Conservation (phyloP, 2,888 invertebrate species). For the Lumbricus terrestris region DNA sequence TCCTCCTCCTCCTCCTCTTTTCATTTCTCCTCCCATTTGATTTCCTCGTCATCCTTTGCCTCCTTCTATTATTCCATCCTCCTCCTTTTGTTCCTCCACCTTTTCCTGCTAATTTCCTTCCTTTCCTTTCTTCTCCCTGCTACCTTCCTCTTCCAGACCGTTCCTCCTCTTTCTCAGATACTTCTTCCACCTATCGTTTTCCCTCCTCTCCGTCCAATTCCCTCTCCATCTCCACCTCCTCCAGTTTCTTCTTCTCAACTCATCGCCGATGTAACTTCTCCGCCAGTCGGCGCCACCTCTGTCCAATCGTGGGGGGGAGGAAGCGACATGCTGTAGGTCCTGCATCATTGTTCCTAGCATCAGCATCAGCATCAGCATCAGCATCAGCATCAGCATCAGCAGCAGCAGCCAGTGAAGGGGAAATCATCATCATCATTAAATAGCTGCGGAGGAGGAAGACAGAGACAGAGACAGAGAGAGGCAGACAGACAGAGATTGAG, state of each 20-base stretch:
- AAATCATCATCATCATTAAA: not conserved
- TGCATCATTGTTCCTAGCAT: not conserved
- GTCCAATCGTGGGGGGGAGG: not conserved
- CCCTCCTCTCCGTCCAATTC: not conserved
- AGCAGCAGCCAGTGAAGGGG: not conserved
- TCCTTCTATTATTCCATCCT: not conserved
- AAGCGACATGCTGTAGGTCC: not conserved
- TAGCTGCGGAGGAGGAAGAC: not conserved
- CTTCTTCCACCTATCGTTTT: not conserved
- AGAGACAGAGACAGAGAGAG: not conserved
- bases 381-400: not conserved
- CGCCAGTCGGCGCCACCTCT: not conserved
- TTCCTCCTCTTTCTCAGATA: not conserved
- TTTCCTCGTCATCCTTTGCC: not conserved
- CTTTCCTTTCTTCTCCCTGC: not conserved
- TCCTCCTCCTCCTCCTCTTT: not conserved
- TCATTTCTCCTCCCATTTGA: not conserved
- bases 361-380: not conserved
- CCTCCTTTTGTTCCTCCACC: not conserved
- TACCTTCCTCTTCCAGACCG: not conserved
- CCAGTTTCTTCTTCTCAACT: not conserved
- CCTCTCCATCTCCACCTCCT: not conserved
- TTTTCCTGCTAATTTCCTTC: no score
- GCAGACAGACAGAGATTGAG: not conserved
- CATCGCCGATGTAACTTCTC: not conserved